A percentile compares a stretch with the other conserved stretches of the same genome.
Evolutionary conservation across 2,888 invertebrate species (phyloP).

Genomic region (Perizoma flavofasciatum): DNA sequence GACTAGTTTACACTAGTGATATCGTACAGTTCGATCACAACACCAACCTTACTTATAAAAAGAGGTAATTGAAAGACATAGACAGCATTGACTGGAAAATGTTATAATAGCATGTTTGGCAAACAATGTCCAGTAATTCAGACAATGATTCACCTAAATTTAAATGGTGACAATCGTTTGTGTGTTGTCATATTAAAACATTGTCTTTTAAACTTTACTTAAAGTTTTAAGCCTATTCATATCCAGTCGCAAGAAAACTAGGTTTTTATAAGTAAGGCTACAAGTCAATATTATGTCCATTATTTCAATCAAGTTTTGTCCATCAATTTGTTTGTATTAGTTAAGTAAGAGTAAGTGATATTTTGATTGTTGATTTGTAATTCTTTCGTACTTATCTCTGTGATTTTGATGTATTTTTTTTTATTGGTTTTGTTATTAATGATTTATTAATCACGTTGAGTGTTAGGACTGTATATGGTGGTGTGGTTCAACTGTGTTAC

Average conservation of each 20-base stretch:
- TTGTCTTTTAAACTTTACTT: too few species aligned
- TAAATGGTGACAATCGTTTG: too few species aligned
- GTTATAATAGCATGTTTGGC: too few species aligned
- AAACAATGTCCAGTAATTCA: too few species aligned
- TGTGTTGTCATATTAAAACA: too few species aligned
- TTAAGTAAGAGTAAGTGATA: conserved; percentile 43
- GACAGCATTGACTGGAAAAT: too few species aligned
- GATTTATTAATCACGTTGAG: conserved; percentile 10
- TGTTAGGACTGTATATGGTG: conserved; percentile 53
- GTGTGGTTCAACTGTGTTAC: conserved; percentile 63
- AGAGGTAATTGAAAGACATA: not conserved
- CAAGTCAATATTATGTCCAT: conserved; percentile 28
- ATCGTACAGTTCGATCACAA: conserved; percentile 24
- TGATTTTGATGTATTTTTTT: conserved; percentile 41
- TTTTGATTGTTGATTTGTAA: conserved; percentile 46
- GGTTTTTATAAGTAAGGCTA: conserved; percentile 24
- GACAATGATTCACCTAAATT: too few species aligned
- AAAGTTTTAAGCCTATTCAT: too few species aligned
- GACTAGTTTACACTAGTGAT: conserved; percentile 27
- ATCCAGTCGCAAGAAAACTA: too few species aligned
- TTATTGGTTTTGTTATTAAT: conserved; percentile 15
- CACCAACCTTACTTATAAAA: conserved; percentile 19
- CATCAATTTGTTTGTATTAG: conserved; percentile 44
- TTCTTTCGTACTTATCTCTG: conserved; percentile 40
- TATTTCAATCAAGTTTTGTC: conserved; percentile 29